These are phyloP conservation scores for Endomychus coccineus DNA, from an alignment of 2,888 invertebrate genomes.

Conservation along the genomic window DNA sequence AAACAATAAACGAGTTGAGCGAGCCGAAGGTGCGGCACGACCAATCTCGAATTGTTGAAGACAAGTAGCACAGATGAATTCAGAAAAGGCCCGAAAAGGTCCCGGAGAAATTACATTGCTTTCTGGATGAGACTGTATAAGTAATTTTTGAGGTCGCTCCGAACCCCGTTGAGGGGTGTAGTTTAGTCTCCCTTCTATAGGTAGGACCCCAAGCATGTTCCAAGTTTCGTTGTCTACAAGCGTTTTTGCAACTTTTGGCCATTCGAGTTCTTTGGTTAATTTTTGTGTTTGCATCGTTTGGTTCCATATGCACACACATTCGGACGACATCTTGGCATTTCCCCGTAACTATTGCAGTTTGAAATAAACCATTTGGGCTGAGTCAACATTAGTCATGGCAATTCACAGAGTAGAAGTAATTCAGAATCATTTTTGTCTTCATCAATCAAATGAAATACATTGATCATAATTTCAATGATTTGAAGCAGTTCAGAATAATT, in stretches of 20 bases:
- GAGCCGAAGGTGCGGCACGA: conserved; percentile 24
- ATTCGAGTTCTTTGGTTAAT: conserved; percentile 31
- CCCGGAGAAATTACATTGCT: conserved; percentile 43
- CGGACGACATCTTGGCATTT: conserved; percentile 32
- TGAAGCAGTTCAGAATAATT: too few species aligned
- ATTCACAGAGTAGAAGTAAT: too few species aligned
- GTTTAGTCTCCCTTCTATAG: conserved; percentile 42
- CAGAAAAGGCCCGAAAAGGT: conserved; percentile 42
- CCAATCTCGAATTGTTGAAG: conserved; percentile 41
- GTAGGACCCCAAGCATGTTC: conserved; percentile 36
- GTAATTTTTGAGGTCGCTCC: conserved; percentile 47
- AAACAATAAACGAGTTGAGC: conserved; percentile 13
- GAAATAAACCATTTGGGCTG: too few species aligned
- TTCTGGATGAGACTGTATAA: conserved; percentile 47
- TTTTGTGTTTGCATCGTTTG: conserved; percentile 37
- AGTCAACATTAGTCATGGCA: too few species aligned
- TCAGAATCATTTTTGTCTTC: too few species aligned
- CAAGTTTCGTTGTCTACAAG: conserved; percentile 18
- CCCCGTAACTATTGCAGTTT: too few species aligned
- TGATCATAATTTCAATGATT: too few species aligned
- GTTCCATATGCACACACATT: conserved; percentile 47
- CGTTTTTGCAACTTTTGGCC: conserved; percentile 37
- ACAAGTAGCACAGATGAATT: conserved; percentile 44
- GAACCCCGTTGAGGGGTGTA: conserved; percentile 35
- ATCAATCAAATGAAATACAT: too few species aligned